A percentile compares a stretch with the other conserved stretches of the same genome.
phyloP scores from a whole-genome alignment of 2,113 vertebrate genomes.

The Ploceus nigricollis region DNA sequence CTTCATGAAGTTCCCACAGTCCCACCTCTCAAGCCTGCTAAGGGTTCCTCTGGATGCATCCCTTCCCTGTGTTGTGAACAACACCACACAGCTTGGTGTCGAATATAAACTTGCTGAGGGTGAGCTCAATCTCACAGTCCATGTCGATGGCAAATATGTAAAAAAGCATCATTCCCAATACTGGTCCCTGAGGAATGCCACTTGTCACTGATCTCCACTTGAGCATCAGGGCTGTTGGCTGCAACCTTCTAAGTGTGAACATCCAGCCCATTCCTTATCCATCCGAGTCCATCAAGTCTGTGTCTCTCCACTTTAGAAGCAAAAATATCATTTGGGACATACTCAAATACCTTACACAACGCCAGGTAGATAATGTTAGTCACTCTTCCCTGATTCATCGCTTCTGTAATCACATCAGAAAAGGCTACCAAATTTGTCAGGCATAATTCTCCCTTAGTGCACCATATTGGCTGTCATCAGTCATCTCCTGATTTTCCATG shows the following conservation, averaged over 20 bases:
- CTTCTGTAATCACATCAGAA: not conserved
- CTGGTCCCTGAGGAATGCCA: not conserved
- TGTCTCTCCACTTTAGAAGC: not conserved
- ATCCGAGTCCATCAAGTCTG: accelerated
- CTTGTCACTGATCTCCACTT: not conserved
- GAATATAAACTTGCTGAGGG: not conserved
- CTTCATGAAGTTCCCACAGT: not conserved
- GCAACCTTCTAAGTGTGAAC: not conserved
- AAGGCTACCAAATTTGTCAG: not conserved
- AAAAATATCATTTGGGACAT: not conserved
- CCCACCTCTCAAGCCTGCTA: not conserved
- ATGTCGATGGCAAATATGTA: accelerated
- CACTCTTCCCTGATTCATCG: not conserved
- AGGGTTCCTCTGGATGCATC: not conserved
- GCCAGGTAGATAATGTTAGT: not conserved
- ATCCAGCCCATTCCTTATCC: not conserved
- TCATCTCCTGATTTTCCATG: not conserved
- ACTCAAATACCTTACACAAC: not conserved
- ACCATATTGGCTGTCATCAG: not conserved
- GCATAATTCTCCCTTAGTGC: not conserved
- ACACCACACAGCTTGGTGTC: accelerated
- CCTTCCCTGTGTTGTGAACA: not conserved
- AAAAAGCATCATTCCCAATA: not conserved
- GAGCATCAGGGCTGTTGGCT: not conserved
- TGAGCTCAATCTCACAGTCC: not conserved